Conservation (phyloP, 2,888 invertebrate genomes). For the Drosophila bunnanda region DNA sequence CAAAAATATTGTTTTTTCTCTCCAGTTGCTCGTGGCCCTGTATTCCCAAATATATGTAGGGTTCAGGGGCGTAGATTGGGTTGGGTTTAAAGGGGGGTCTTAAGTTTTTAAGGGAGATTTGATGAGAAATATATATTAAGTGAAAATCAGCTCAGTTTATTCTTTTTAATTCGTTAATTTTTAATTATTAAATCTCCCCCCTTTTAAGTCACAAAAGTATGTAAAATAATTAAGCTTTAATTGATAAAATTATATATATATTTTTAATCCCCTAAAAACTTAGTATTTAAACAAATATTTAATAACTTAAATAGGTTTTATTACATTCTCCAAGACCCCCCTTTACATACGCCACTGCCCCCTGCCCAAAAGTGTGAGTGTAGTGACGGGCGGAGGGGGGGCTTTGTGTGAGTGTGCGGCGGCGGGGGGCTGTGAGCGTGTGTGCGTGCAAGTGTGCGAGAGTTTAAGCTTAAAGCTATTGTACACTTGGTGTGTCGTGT, state of each 20-base stretch:
- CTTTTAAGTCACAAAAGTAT: background rate
- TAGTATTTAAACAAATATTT: background rate
- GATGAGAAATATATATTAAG: too few species aligned
- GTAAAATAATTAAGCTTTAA: background rate
- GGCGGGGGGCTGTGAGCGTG: slow-evolving; percentile 38
- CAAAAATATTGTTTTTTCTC: slow-evolving; percentile 42
- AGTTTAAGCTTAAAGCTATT: slow-evolving; percentile 82
- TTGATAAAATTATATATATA: background rate
- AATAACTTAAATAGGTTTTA: background rate
- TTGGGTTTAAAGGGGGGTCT: background rate
- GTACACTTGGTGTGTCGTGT: slow-evolving; percentile 78
- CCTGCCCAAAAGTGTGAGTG: slow-evolving; percentile 38
- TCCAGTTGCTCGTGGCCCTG: slow-evolving; percentile 63
- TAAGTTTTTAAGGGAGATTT: background rate
- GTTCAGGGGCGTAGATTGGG: background rate
- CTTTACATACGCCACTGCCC: background rate
- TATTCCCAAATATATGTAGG: slow-evolving; percentile 62
- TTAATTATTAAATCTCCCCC: background rate
- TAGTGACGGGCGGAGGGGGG: slow-evolving; percentile 20
- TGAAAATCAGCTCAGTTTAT: background rate
- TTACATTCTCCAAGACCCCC: background rate
- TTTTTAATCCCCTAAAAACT: background rate
- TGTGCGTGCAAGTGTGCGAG: slow-evolving; percentile 71
- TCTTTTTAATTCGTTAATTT: background rate
- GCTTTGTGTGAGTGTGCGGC: slow-evolving; percentile 48